Evolutionary conservation across 2,888 invertebrate genomes (phyloP).

Genomic region (Agelastica alni): DNA sequence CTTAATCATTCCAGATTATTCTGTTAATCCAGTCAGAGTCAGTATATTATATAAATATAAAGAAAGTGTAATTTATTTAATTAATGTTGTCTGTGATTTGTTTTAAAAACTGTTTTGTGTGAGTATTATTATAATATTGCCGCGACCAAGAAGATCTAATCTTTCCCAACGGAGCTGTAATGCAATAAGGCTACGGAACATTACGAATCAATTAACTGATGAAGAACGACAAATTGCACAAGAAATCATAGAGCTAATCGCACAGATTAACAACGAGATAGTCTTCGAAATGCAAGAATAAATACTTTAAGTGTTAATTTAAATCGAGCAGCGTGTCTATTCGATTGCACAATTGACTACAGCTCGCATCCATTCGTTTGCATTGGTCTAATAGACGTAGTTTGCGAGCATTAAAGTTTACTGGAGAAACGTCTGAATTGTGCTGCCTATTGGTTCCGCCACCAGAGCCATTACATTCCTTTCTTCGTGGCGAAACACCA

Average conservation of each 20-base stretch:
- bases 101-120: no score
- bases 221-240: background rate
- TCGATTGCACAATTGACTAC: no score
- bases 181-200: background rate
- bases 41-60: no score
- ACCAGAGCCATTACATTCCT: slow-evolving; percentile 10
- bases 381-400: background rate
- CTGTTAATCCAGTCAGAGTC: no score
- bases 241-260: background rate
- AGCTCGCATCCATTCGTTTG: background rate
- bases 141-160: background rate
- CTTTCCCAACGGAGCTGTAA: background rate
- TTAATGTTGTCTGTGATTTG: no score
- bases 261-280: background rate
- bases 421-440: no score
- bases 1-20: no score
- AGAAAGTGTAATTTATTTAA: no score
- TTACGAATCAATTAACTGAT: background rate
- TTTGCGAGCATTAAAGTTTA: no score
- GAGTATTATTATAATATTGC: no score
- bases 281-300: background rate
- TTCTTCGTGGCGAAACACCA: background rate
- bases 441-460: slow-evolving; percentile 10
- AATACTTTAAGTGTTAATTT: background rate
- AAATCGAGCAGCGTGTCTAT: background rate